phyloP scores from a whole-genome alignment of 2,797 vertebrate species.

The Falco concolor region DNA sequence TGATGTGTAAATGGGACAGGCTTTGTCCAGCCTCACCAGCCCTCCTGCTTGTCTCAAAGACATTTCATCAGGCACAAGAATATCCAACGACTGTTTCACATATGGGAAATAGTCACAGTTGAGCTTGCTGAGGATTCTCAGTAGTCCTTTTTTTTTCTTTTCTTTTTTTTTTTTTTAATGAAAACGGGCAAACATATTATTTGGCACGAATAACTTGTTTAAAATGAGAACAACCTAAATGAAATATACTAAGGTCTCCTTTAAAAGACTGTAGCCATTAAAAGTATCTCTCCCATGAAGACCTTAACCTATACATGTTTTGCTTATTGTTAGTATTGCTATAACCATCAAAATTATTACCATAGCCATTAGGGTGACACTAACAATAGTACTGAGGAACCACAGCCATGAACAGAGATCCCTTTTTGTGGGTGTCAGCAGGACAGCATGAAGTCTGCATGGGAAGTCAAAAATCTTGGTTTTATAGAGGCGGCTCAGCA shows the following conservation, averaged over 20 bases:
- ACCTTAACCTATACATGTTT: background rate
- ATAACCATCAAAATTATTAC: background rate
- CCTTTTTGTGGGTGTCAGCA: background rate
- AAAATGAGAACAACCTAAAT: background rate
- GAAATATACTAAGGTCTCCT: background rate
- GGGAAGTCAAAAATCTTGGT: background rate
- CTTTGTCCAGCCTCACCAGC: background rate
- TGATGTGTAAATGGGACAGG: accelerated
- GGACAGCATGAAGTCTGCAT: background rate
- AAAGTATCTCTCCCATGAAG: background rate
- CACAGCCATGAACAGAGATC: background rate
- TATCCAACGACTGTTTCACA: background rate
- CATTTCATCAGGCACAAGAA: background rate
- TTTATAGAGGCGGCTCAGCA: background rate
- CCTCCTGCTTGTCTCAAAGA: background rate
- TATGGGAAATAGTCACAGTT: background rate
- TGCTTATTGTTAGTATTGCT: background rate
- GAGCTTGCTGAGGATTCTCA: background rate
- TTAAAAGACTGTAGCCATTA: background rate
- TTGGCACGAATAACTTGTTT: background rate
- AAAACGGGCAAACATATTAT: background rate
- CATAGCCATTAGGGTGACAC: background rate
- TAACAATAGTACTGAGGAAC: background rate
- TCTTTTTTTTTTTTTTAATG: background rate
- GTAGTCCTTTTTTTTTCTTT: background rate